Percentiles rank a stretch among this genome's conserved stretches.
Conservation (phyloP, 2,113 vertebrate species). For the Mesitornis unicolor region DNA sequence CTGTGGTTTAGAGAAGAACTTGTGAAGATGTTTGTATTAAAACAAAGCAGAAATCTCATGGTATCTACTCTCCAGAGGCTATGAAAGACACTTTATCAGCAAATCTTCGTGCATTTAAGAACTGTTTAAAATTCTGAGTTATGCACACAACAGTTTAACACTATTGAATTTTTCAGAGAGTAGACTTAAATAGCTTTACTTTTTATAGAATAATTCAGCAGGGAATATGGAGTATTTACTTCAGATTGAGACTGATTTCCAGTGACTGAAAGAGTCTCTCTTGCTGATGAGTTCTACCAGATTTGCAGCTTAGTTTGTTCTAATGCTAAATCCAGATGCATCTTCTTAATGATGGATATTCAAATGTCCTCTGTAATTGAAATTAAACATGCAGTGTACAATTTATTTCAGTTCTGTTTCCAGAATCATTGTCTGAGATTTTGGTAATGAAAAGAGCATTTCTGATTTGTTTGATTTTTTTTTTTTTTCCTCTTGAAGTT, state of each 20-base stretch:
- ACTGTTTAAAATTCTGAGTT: neutral
- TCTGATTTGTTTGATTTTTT: no score
- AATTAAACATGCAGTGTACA: neutral
- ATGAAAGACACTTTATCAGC: neutral
- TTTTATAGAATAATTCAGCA: conserved; percentile 36
- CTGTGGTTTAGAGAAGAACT: neutral
- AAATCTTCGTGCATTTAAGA: conserved; percentile 14
- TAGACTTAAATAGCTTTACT: conserved; percentile 25
- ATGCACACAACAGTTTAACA: neutral
- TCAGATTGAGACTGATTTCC: conserved; percentile 65
- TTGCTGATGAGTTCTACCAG: conserved; percentile 66
- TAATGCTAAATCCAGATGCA: conserved; percentile 33
- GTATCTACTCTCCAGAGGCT: conserved; percentile 10
- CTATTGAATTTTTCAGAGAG: conserved; percentile 2
- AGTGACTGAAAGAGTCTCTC: conserved; percentile 56
- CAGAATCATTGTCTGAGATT: neutral
- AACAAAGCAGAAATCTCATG: neutral
- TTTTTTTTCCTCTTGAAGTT: neutral
- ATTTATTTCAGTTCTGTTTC: neutral
- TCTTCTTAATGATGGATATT: conserved; percentile 30
- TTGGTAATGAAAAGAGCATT: neutral
- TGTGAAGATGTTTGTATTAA: neutral
- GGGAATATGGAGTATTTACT: conserved; percentile 53
- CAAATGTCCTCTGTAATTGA: conserved; percentile 52
- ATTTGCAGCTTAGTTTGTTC: conserved; percentile 47